Percentiles rank a stretch among this genome's conserved stretches.
These are phyloP conservation scores for Catocala sponsa DNA, from an alignment of 2,888 invertebrate genomes.

Conservation along the genomic window DNA sequence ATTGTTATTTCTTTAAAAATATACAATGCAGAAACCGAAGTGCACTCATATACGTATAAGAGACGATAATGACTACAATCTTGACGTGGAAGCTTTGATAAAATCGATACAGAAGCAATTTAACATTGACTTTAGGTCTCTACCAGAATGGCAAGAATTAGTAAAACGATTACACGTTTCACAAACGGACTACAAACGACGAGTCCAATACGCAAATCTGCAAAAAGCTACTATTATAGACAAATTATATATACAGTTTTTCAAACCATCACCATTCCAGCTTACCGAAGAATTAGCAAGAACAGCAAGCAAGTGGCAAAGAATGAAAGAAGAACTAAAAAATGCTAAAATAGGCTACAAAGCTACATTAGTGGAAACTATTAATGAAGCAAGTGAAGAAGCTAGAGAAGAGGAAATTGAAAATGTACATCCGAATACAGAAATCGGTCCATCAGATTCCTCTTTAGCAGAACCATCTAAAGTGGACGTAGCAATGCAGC, in stretches of 20 bases:
- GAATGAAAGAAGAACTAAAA: conserved; percentile 9
- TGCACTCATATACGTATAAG: conserved; percentile 70
- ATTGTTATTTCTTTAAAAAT: not conserved
- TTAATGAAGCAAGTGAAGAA: conserved; percentile 44
- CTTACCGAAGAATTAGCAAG: conserved; percentile 67
- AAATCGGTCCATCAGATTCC: conserved; percentile 47
- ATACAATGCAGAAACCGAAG: conserved; percentile 37
- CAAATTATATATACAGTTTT: conserved; percentile 66
- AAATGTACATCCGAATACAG: conserved; percentile 67
- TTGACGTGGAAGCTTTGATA: conserved; percentile 66
- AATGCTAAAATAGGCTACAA: conserved; percentile 13
- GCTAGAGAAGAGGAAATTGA: conserved; percentile 36
- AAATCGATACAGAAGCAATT: conserved; percentile 65
- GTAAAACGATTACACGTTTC: conserved; percentile 62
- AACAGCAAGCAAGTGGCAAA: conserved; percentile 69
- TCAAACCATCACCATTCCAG: conserved; percentile 72
- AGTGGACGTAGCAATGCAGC: conserved; percentile 35
- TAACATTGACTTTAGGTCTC: conserved; percentile 66
- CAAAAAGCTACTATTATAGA: conserved; percentile 70
- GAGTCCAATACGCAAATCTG: conserved; percentile 61
- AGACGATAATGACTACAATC: conserved; percentile 53
- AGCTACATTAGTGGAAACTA: conserved; percentile 1
- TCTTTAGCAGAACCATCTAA: conserved; percentile 22
- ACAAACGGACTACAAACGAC: conserved; percentile 61
- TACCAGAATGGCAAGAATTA: conserved; percentile 71